These are phyloP conservation scores for Anser brachyrhynchus DNA, from an alignment of 2,113 vertebrate genomes.

Conservation along the genomic window DNA sequence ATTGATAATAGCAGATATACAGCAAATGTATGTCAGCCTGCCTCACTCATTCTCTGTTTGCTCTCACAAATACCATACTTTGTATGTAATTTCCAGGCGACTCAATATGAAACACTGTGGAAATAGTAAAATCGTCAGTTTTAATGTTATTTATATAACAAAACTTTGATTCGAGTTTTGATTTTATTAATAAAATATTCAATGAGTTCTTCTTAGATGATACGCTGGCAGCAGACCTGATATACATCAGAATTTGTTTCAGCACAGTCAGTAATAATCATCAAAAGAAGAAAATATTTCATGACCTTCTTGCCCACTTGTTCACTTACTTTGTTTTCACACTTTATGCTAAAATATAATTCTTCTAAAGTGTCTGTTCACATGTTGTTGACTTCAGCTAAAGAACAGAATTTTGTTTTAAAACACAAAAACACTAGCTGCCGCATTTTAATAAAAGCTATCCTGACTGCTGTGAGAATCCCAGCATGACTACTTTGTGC, in stretches of 20 bases:
- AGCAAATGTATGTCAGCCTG: not conserved
- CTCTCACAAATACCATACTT: not conserved
- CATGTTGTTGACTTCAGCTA: not conserved
- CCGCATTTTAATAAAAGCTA: not conserved
- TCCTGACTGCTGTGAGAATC: fast-evolving
- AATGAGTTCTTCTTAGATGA: not conserved
- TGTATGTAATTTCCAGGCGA: not conserved
- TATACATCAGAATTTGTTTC: not conserved
- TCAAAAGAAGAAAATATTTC: not conserved
- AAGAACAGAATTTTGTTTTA: not conserved
- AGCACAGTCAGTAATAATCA: not conserved
- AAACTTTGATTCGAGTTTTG: not conserved
- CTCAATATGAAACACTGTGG: not conserved
- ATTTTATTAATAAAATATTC: not conserved
- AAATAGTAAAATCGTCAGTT: not conserved
- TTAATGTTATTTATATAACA: not conserved
- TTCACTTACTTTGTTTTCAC: not conserved
- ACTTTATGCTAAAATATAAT: not conserved
- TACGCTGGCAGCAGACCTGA: not conserved
- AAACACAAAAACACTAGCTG: not conserved
- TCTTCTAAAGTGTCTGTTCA: not conserved
- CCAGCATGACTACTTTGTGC: not conserved
- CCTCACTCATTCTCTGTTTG: not conserved
- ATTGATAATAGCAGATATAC: not conserved
- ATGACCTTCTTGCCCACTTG: not conserved